Evolutionary conservation across 1,140 invertebrate genomes (phyloP).

Genomic region (Lamellibrachia luymesi): DNA sequence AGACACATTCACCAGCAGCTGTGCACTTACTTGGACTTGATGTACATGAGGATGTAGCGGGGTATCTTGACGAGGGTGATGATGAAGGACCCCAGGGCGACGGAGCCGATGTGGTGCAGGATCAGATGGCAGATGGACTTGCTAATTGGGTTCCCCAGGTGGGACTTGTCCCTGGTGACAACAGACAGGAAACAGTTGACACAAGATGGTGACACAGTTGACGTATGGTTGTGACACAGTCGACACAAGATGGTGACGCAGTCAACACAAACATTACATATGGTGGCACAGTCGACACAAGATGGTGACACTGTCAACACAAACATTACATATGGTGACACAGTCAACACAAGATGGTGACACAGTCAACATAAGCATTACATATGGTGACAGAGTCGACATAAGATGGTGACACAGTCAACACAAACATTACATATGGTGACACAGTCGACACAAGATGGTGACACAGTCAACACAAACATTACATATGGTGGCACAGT

Average conservation of each 20-base stretch:
- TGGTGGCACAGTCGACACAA: too few species aligned
- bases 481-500: not conserved
- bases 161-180: constrained; percentile 67
- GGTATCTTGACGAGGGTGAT: constrained; percentile 90
- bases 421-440: too few species aligned
- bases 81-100: constrained; percentile 85
- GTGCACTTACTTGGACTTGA: constrained; percentile 75
- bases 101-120: constrained; percentile 85
- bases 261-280: too few species aligned
- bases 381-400: not conserved
- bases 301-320: too few species aligned
- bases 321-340: too few species aligned
- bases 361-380: too few species aligned
- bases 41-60: constrained; percentile 78
- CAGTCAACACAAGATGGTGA: not conserved
- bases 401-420: not conserved
- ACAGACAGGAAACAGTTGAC: not conserved
- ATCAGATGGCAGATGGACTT: constrained; percentile 68
- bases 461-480: too few species aligned
- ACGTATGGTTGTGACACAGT: too few species aligned
- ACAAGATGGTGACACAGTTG: not conserved
- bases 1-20: not conserved
- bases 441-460: not conserved
- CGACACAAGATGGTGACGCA: too few species aligned
- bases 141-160: constrained; percentile 61